Percentiles rank a stretch among this genome's conserved stretches.
These are phyloP conservation scores for Candoia aspera DNA, from an alignment of 2,113 vertebrate species.

Conservation along the genomic window DNA sequence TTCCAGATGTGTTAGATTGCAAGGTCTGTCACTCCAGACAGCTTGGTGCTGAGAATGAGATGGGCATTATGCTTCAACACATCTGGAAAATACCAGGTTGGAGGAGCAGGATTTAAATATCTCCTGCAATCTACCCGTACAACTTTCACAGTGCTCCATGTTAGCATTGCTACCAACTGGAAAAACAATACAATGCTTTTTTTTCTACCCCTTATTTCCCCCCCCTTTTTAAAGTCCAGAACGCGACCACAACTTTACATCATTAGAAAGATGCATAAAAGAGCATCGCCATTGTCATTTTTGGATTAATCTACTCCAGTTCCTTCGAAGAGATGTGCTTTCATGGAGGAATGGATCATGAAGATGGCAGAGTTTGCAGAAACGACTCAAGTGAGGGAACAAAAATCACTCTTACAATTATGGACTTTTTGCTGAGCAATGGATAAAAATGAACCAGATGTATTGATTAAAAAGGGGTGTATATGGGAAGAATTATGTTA, in stretches of 20 bases:
- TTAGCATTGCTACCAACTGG: not conserved
- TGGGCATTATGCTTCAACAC: not conserved
- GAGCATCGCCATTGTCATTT: not conserved
- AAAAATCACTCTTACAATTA: not conserved
- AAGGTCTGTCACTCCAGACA: no score
- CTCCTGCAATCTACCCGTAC: not conserved
- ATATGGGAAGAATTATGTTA: not conserved
- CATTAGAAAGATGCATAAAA: not conserved
- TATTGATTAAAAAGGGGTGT: not conserved
- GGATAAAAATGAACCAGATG: not conserved
- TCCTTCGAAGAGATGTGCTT: not conserved
- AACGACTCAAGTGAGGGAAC: not conserved
- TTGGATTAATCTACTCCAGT: not conserved
- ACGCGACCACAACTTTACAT: not conserved
- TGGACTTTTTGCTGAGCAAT: not conserved
- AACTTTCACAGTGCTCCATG: not conserved
- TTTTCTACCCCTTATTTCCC: not conserved
- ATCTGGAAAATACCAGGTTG: not conserved
- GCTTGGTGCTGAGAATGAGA: no score
- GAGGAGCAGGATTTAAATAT: not conserved
- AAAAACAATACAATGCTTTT: not conserved
- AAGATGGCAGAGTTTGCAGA: not conserved
- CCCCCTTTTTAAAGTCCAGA: not conserved
- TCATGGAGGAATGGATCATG: not conserved
- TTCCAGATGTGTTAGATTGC: no score